Evolutionary conservation across 1,140 invertebrate species (phyloP), one percentile per base, ranked within the genome.

Genomic region (Brachionus sp.): DNA sequence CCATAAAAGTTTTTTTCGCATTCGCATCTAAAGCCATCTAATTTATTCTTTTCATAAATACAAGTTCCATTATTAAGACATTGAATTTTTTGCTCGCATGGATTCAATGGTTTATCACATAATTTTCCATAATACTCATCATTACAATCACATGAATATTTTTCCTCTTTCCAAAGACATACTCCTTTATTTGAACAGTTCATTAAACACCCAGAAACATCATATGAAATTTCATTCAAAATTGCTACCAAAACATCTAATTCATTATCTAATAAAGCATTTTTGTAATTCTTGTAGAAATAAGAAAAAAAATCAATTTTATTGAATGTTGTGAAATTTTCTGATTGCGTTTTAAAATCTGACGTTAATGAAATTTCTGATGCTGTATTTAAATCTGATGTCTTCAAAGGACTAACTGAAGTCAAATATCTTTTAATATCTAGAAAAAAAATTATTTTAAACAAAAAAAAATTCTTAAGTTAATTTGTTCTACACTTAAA

Each of bases 41-140:
- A 35, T 0, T 10, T 7, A n/a, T 33, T 9, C 2, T 50, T 53
- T 2, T 12, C 2, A 78, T 46, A 16, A n/a, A 53, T 16, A 53
- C 77, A 78, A 3, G 39, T 50, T 5, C 46, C 77, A 35, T 39
- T 62, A 19, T 78, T 78, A 0, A 78, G 23, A 25, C 77, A 78
- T 62, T 53, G 29, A 29, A 39, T 33, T 33, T 62, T 23, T 6
- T 37, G 19, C 7, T 37, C 1, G 13, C 77, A 78, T 6, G 6
- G 6, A 25, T 78, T 78, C 16, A 4, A n/a, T 12, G 23, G 10
- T 53, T 50, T 33, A 1, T 78, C 29, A 78, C 77, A 78, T 53
- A 42, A 53, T 33, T 44, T 5, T 37, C 77, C 77, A 57, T 29
- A 53, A 19, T 57, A 35, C n/a, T 78, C 44, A 16, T 57, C 13